Conservation (phyloP, 2,797 vertebrate species). For the Hemitrygon akajei region DNA sequence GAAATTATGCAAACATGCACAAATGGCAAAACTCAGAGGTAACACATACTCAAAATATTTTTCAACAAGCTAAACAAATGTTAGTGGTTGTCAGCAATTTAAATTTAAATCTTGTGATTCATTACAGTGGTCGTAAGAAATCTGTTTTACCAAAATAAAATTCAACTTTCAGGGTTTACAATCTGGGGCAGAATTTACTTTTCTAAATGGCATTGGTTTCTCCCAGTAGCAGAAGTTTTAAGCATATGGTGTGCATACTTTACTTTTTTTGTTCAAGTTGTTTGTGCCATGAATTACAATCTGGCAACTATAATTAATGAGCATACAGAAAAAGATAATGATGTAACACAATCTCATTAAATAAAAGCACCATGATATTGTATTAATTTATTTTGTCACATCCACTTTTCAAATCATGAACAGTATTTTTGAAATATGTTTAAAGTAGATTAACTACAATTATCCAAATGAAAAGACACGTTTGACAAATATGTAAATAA, state of each 20-base stretch:
- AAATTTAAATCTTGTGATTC: neutral
- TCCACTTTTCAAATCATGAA: too few relatives aligned
- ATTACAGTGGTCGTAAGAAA: neutral
- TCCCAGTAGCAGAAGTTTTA: neutral
- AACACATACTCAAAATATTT: neutral
- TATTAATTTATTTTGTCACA: too few relatives aligned
- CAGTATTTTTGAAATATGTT: too few relatives aligned
- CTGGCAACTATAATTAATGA: neutral
- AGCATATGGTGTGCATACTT: neutral
- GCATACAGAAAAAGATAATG: neutral
- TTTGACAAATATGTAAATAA: too few relatives aligned
- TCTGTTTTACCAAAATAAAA: neutral
- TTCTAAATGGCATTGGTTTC: neutral
- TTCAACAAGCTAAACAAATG: neutral
- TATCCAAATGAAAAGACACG: too few relatives aligned
- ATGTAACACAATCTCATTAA: neutral
- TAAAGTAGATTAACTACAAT: too few relatives aligned
- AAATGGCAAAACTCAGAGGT: too few relatives aligned
- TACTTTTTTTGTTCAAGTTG: neutral
- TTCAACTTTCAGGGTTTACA: neutral
- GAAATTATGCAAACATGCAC: neutral
- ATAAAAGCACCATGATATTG: too few relatives aligned
- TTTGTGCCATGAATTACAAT: neutral
- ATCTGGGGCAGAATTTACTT: neutral
- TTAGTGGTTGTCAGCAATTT: neutral